Conservation (phyloP, 1,140 invertebrate species). For the Atta cephalotes region DNA sequence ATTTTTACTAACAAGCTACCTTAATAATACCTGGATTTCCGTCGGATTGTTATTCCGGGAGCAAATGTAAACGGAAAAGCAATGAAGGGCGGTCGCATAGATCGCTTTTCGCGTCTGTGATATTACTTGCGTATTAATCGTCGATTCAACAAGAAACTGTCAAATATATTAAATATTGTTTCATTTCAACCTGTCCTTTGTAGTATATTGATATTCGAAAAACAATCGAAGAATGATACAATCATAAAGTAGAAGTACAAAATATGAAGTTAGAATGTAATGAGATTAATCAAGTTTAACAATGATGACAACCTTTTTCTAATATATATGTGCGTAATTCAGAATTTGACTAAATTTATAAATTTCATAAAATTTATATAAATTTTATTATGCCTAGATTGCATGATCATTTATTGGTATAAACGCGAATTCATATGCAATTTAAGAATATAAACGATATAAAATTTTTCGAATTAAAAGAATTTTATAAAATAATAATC, state of each 20-base stretch:
- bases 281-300: no score
- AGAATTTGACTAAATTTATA: no score
- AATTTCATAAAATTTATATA: no score
- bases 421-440: background rate
- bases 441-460: background rate
- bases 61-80: slow-evolving; percentile 75
- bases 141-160: slow-evolving; percentile 83
- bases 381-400: no score
- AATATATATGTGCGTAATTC: no score
- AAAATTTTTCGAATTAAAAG: background rate
- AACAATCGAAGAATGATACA: background rate
- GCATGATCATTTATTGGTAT: no score
- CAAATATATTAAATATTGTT: slow-evolving; percentile 64
- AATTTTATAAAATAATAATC: background rate
- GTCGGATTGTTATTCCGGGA: slow-evolving; percentile 66
- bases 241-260: background rate
- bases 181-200: slow-evolving; percentile 64
- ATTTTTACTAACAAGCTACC: slow-evolving; percentile 79
- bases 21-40: slow-evolving; percentile 75
- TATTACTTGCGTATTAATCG: slow-evolving; percentile 85
- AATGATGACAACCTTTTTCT: no score
- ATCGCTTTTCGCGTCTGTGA: slow-evolving; percentile 83
- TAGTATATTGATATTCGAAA: background rate
- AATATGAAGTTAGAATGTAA: no score
- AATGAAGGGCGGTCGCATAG: slow-evolving; percentile 74